Conservation (phyloP, 2,888 invertebrate species). For the Dioctria rufipes region DNA sequence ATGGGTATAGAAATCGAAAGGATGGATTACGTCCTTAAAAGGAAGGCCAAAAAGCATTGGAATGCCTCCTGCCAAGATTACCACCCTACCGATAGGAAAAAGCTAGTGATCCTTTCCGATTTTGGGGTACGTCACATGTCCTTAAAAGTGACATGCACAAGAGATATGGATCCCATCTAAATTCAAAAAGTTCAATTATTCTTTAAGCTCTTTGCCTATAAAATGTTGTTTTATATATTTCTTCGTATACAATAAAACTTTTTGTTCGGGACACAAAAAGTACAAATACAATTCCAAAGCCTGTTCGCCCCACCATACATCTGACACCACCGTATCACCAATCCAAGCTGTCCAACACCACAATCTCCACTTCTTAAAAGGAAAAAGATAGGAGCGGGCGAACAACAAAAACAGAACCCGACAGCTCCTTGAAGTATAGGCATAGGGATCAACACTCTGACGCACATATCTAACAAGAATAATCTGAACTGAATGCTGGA, state of each 20-base stretch:
- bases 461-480: constrained; percentile 20
- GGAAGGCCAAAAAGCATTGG: constrained; percentile 1
- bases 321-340: constrained; percentile 51
- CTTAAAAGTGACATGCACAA: constrained; percentile 53
- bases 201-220: constrained; percentile 52
- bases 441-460: constrained; percentile 42
- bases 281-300: constrained; percentile 46
- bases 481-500: constrained; percentile 12
- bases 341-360: constrained; percentile 52
- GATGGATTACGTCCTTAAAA: constrained; percentile 26
- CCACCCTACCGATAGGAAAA: constrained; percentile 10
- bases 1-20: constrained; percentile 44
- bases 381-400: constrained; percentile 44
- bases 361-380: constrained; percentile 49
- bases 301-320: constrained; percentile 38
- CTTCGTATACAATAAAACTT: constrained; percentile 48
- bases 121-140: constrained; percentile 51
- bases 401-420: constrained; percentile 50
- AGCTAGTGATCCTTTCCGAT: constrained; percentile 40
- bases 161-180: constrained; percentile 49
- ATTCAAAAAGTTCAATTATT: constrained; percentile 55
- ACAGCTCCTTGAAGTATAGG: constrained; percentile 38
- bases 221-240: constrained; percentile 48
- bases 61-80: constrained; percentile 43
- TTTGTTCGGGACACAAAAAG: constrained; percentile 43